Evolutionary conservation across 2,888 invertebrate genomes (phyloP).

Genomic region (Nasonovia ribisnigri): DNA sequence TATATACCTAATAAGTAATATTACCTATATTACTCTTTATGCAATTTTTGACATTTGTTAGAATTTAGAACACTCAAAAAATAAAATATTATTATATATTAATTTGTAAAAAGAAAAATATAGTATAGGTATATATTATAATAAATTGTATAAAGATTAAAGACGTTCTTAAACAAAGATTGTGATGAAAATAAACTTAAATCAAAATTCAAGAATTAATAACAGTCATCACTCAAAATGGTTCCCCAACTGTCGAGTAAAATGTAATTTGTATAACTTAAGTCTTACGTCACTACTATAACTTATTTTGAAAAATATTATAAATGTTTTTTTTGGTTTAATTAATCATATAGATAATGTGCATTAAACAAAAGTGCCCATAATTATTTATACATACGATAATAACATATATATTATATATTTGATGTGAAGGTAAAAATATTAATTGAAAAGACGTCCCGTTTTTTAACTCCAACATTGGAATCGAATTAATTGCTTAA

Average conservation of each 20-base stretch:
- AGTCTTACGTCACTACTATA: not conserved
- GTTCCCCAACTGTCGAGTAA: not conserved
- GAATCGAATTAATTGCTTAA: slow-evolving; percentile 29
- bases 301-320: not conserved
- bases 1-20: too few species aligned
- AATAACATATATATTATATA: not conserved
- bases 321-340: not conserved
- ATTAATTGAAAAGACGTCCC: not conserved
- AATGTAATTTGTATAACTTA: not conserved
- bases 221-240: not conserved
- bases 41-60: not conserved
- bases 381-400: not conserved
- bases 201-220: not conserved
- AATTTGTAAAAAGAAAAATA: not conserved
- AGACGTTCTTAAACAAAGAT: not conserved
- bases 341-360: not conserved
- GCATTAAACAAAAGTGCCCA: not conserved
- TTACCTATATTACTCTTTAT: not conserved
- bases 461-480: not conserved
- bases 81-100: not conserved
- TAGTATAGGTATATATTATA: not conserved
- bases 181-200: not conserved
- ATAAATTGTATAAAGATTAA: not conserved
- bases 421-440: not conserved
- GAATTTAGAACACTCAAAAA: not conserved